Conservation (phyloP, 2,797 vertebrate species). For the Nothura maculosa region DNA sequence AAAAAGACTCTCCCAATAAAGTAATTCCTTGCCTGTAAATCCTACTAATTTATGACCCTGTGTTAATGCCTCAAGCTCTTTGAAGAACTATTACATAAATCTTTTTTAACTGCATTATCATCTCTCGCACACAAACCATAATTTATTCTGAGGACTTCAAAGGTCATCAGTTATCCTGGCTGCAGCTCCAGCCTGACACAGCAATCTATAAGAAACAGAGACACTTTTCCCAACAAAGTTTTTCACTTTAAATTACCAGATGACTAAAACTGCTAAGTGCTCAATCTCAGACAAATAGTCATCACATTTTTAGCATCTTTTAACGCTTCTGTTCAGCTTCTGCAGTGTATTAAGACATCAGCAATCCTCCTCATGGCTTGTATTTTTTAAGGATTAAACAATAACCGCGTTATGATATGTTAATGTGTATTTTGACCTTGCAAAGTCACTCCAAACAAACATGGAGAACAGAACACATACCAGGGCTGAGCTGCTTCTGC, state of each 20-base stretch:
- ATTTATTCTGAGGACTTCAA: constrained; percentile 74
- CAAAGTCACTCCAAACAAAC: constrained; percentile 20
- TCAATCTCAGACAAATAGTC: constrained; percentile 28
- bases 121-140: constrained; percentile 74
- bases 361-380: background rate
- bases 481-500: background rate
- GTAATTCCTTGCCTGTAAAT: constrained; percentile 64
- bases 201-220: constrained; percentile 61
- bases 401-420: background rate
- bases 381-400: background rate
- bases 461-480: background rate
- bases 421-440: constrained; percentile 26
- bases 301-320: constrained; percentile 35
- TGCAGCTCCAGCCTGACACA: constrained; percentile 44
- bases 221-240: constrained; percentile 36
- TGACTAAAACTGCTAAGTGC: constrained; percentile 34
- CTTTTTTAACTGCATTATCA: constrained; percentile 77
- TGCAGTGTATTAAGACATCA: background rate
- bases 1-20: constrained; percentile 46
- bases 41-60: constrained; percentile 68
- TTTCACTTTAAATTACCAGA: constrained; percentile 47
- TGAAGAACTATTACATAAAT: constrained; percentile 79
- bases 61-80: constrained; percentile 69
- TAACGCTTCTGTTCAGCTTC: constrained; percentile 37
- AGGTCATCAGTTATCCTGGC: constrained; percentile 71